Evolutionary conservation across 2,888 invertebrate species (phyloP), one percentile per base, ranked within the genome.

Genomic region (Trypoxylon attenuatum): DNA sequence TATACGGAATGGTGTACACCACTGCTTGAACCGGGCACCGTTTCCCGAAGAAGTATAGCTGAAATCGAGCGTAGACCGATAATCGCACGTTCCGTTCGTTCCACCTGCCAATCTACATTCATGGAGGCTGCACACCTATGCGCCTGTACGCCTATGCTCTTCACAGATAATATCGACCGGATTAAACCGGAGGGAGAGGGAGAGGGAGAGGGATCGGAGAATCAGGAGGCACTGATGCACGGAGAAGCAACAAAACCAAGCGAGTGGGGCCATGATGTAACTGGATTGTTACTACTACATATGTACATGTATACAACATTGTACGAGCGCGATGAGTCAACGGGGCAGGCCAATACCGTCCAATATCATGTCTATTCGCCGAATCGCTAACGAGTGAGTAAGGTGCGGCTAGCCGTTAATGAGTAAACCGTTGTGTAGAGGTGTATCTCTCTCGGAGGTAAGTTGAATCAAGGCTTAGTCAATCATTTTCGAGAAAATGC

Each of bases 91-190:
- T 43, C 21, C 43, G 29, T 21, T 29, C 33, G 47, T 47, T 55
- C 33, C 47, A 55, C 41, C 47, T 47, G 55, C 41, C 55, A 55
- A 55, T 55, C 41, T 47, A 38, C 54, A 39, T 55, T 46, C 39
- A 39, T 33, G 43, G 43, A 19, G 3, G 18, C 13, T 45, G 45
- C 33, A 42, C 33, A 13, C 16, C n/a, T 29, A 21, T 27, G 27
- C 27, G 6, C n/a, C 27, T 27, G 8, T 27, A 6, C 5, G 1
- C 2, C 2, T 2, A 5, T 3, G 6, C 16, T 16, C 33, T 25
- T 22, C 27, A 46, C 38, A 33, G 54, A 23, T 55, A 45, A 38
- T 38, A 27, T 33, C 46, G 25, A 22, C 5, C 8, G 29, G 27
- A 23, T 8, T 25, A 54, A 38, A 45, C 38, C 23, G 42, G 25